phyloP scores from a whole-genome alignment of 1,140 invertebrate species.

The Drosophila pruinosa region DNA sequence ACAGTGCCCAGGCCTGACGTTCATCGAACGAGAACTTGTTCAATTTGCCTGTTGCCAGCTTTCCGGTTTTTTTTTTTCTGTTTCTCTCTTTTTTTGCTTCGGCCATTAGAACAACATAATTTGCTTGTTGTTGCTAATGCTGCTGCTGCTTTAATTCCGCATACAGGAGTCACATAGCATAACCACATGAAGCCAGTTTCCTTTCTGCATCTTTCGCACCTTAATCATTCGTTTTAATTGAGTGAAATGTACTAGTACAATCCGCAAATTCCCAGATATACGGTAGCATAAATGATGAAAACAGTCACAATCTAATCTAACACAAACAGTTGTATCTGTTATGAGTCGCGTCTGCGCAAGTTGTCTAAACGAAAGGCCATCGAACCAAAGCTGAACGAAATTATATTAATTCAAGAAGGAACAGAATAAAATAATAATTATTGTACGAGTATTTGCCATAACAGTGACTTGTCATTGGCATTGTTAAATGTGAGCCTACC shows the following conservation, averaged over 20 bases:
- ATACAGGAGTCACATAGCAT: not conserved
- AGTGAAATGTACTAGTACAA: not conserved
- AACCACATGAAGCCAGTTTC: not conserved
- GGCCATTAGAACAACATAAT: slow-evolving; percentile 66
- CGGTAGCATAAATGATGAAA: not conserved
- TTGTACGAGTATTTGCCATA: not conserved
- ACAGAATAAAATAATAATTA: not conserved
- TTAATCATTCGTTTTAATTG: not conserved
- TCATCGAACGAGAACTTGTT: slow-evolving; percentile 24
- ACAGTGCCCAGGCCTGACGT: slow-evolving; percentile 7
- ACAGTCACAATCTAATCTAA: slow-evolving; percentile 14
- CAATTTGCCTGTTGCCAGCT: slow-evolving; percentile 27
- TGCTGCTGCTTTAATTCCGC: slow-evolving; percentile 33
- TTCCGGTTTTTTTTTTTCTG: slow-evolving; percentile 21
- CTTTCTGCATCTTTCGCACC: not conserved
- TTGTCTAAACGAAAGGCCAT: slow-evolving; percentile 1
- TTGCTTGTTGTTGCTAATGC: slow-evolving; percentile 32
- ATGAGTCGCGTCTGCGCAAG: not conserved
- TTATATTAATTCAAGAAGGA: too few relatives aligned
- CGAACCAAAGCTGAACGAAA: slow-evolving; percentile 3
- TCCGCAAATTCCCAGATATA: slow-evolving; percentile 4
- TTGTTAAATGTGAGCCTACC: slow-evolving; percentile 21
- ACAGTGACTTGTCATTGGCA: slow-evolving; percentile 35
- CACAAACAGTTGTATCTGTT: slow-evolving; percentile 8
- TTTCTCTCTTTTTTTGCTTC: slow-evolving; percentile 35